phyloP scores from a whole-genome alignment of 2,113 vertebrate species.

The Calypte anna region DNA sequence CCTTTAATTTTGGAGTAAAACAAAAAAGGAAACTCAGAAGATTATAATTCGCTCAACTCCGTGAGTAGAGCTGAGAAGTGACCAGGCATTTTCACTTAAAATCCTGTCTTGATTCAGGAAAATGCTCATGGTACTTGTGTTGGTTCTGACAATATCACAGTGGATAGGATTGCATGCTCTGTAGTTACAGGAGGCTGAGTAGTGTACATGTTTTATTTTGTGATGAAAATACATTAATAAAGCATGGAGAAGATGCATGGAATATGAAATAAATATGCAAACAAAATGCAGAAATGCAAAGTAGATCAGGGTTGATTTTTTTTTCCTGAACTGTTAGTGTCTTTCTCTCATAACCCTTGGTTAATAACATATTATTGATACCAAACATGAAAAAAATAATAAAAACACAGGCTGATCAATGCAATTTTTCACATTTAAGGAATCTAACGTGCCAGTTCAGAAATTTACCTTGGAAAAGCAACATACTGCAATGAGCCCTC shows the following conservation, averaged over 20 bases:
- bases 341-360: conserved; percentile 12
- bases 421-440: neutral
- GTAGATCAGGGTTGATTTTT: neutral
- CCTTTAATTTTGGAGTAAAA: neutral
- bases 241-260: neutral
- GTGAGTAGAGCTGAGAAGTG: neutral
- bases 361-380: neutral
- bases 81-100: neutral
- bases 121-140: neutral
- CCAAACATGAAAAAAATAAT: neutral
- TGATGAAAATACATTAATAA: conserved; percentile 16
- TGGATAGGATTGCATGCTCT: neutral
- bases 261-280: conserved; percentile 2
- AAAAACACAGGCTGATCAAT: conserved; percentile 4
- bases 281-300: neutral
- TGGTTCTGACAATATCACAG: neutral
- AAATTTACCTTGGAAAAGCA: conserved; percentile 41
- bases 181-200: neutral
- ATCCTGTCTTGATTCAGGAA: neutral
- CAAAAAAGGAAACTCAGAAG: neutral
- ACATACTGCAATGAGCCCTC: neutral
- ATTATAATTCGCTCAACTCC: neutral
- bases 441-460: neutral
- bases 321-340: neutral
- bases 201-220: neutral